phyloP scores from a whole-genome alignment of 2,888 invertebrate species.

The Hymenopus coronatus region DNA sequence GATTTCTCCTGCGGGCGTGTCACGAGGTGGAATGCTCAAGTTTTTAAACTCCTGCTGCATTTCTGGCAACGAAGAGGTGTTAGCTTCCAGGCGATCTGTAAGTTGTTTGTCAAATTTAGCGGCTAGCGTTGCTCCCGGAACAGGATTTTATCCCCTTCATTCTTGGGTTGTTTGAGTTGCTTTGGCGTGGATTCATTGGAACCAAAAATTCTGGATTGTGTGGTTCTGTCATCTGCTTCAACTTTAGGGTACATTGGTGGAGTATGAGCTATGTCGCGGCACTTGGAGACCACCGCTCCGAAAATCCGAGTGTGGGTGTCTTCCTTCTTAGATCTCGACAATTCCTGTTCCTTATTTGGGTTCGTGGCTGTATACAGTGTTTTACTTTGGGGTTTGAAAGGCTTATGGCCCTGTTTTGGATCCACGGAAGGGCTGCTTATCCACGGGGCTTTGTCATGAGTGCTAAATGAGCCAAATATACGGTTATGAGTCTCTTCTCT shows the following conservation, averaged over 20 bases:
- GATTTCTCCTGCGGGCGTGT: neutral
- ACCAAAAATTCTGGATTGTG: neutral
- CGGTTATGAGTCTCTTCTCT: neutral
- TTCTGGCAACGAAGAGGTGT: neutral
- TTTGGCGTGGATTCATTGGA: neutral
- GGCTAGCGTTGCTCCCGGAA: no score
- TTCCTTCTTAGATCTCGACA: neutral
- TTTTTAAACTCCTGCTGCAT: neutral
- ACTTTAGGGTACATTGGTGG: neutral
- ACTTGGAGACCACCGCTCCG: neutral
- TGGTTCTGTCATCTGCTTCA: neutral
- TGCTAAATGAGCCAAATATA: neutral
- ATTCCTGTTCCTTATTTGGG: neutral
- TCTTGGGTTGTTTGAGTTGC: neutral
- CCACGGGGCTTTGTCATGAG: neutral
- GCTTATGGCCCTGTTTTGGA: neutral
- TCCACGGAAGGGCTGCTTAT: neutral
- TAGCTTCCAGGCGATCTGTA: no score
- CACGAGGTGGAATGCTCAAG: no score
- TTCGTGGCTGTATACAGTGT: no score
- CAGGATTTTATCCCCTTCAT: no score
- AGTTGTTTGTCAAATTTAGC: no score
- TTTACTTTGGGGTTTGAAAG: no score
- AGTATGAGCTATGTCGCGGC: neutral
- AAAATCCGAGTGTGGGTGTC: neutral